Base-by-base conservation (phyloP, 2,113 vertebrate species). In the Ariopsis seemanni region DNA sequence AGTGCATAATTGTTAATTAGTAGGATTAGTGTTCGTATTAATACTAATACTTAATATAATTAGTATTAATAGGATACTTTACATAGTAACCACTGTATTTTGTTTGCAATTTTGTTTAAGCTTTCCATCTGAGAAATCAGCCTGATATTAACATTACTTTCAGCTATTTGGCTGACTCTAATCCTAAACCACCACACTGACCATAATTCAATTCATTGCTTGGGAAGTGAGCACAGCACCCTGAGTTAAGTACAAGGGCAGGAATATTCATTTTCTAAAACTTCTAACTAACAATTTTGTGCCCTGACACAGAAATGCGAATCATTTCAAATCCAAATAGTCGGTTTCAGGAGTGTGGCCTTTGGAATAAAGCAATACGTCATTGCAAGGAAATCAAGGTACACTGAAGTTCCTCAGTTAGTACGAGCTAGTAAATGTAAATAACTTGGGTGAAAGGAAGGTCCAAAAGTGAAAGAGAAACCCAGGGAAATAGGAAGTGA, bases 381-480 rank as follows among this genome's bases (percentile, higher is more conserved):
- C 0, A 42, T 7, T 71, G 27, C 27, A 17, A 71, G 42, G 0
- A 77, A 77, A 77, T 14, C 11, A 77, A n/a, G 48, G 5, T 52
- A 25, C 48, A 52, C 20, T 53, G 11, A 52, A 14, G 20, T 62
- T 48, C 57, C 27, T 25, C 79, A 62, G 79, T 48, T 12, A 20
- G 30, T 42, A 7, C 8, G 18, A 82, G 57, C 0, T 42, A 58
- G 30, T 22, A 15, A 14, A 48, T 48, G 57, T 22, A 62, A 42
- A 62, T 62, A 62, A 12, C 11, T 48, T 5, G n/a, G 50, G 74
- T 79, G 52, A 79, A 79, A 55, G 52, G 50, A 79, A n/a, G n/a
- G 75, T 79, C 52, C 53, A 57, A 62, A 58, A 82, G 30, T 58
- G 57, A 62, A 62, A 82, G 57, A 82, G 79, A 82, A 82, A 82